Conservation (phyloP, 2,888 invertebrate species). For the Euplexia lucipara region DNA sequence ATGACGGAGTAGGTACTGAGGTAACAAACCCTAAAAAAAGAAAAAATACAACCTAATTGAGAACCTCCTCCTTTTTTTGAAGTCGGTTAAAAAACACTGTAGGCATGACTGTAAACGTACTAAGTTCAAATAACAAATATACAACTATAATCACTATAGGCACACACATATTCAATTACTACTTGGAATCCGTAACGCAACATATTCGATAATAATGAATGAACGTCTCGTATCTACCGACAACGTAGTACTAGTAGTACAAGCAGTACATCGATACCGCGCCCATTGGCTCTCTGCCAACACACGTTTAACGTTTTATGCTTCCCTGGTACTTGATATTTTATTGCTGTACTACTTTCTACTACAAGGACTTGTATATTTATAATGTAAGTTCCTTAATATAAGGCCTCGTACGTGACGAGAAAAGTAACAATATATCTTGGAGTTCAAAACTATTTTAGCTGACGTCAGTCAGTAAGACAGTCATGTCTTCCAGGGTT, state of each 20-base stretch:
- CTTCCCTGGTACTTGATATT: conserved; percentile 64
- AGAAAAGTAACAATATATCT: neutral
- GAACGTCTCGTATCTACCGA: conserved; percentile 47
- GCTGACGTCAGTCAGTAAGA: too few relatives aligned
- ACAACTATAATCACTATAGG: conserved; percentile 5
- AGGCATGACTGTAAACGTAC: conserved; percentile 14
- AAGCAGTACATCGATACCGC: conserved; percentile 55
- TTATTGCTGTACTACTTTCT: conserved; percentile 46
- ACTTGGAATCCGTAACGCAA: conserved; percentile 45
- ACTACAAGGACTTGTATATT: conserved; percentile 21
- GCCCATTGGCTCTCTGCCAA: conserved; percentile 70
- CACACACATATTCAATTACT: conserved; percentile 27
- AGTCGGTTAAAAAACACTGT: too few relatives aligned
- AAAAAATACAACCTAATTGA: too few relatives aligned
- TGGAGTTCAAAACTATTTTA: neutral
- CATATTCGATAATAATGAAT: conserved; percentile 66
- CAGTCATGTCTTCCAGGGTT: too few relatives aligned
- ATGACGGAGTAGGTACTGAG: too few relatives aligned
- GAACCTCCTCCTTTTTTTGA: too few relatives aligned
- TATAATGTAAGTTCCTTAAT: neutral
- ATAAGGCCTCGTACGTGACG: neutral
- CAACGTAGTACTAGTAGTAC: conserved; percentile 43
- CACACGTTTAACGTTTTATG: conserved; percentile 63
- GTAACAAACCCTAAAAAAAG: too few relatives aligned
- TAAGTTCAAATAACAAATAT: conserved; percentile 16